phyloP scores from a whole-genome alignment of 2,888 invertebrate genomes.

The Ptychoptera albimana region DNA sequence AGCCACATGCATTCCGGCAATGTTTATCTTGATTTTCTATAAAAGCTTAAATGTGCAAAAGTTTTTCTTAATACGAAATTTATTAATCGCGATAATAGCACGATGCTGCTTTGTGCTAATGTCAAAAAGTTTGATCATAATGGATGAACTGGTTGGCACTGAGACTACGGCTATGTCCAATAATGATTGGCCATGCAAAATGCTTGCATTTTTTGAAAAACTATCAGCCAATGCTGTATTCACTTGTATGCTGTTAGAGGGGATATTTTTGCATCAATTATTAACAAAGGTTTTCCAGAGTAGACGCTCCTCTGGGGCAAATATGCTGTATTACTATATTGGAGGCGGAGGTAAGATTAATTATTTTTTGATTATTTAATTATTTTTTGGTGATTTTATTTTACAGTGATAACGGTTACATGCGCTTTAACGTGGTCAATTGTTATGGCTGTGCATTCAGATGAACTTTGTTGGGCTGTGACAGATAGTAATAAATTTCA shows the following conservation, averaged over 20 bases:
- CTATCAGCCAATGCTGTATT: slow-evolving; percentile 43
- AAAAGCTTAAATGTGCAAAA: slow-evolving; percentile 36
- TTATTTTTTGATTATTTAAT: not conserved
- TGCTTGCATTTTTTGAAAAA: slow-evolving; percentile 38
- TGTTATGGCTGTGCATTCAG: slow-evolving; percentile 33
- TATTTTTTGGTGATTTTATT: not conserved
- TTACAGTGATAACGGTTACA: slow-evolving; percentile 26
- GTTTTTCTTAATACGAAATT: slow-evolving; percentile 41
- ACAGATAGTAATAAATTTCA: slow-evolving; percentile 37
- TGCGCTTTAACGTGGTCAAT: slow-evolving; percentile 41
- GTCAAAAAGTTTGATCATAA: slow-evolving; percentile 34
- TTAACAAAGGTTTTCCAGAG: slow-evolving; percentile 47
- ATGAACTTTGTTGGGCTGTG: slow-evolving; percentile 45
- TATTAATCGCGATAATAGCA: slow-evolving; percentile 39
- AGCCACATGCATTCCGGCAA: slow-evolving; percentile 37
- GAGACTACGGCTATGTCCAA: slow-evolving; percentile 33
- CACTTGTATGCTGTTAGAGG: slow-evolving; percentile 52
- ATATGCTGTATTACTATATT: slow-evolving; percentile 32
- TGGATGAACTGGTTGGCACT: slow-evolving; percentile 34
- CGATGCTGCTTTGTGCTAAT: slow-evolving; percentile 41
- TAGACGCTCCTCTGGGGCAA: slow-evolving; percentile 26
- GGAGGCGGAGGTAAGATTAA: slow-evolving; percentile 30
- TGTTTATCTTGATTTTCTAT: slow-evolving; percentile 39
- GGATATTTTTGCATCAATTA: slow-evolving; percentile 45
- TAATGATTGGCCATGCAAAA: slow-evolving; percentile 36